These are phyloP conservation scores for Bruchidius siliquastri DNA, from an alignment of 2,888 invertebrate species.

Conservation along the genomic window DNA sequence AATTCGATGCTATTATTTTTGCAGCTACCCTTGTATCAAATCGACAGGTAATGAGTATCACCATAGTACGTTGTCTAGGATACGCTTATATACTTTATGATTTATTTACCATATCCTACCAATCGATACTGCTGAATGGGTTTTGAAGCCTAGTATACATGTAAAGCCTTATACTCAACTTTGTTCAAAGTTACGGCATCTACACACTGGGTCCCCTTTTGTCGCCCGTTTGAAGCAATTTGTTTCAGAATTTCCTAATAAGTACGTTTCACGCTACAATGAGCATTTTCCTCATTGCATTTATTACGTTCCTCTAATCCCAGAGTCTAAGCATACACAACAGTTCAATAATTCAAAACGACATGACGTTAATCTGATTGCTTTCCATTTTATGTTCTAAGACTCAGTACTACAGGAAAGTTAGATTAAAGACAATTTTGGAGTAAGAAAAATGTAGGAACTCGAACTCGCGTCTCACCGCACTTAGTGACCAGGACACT, in stretches of 20 bases:
- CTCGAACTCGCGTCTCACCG: too few species aligned
- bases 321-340: neutral
- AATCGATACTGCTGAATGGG: neutral
- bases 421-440: too few species aligned
- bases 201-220: neutral
- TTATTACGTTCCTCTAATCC: neutral
- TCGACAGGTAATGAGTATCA: neutral
- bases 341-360: neutral
- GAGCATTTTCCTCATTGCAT: neutral
- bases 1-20: too few species aligned
- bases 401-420: too few species aligned
- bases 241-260: neutral
- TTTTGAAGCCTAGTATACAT: neutral
- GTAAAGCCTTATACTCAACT: neutral
- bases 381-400: too few species aligned
- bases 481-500: too few species aligned
- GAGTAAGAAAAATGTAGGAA: too few species aligned
- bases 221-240: neutral
- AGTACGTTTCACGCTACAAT: neutral
- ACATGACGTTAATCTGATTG: too few species aligned
- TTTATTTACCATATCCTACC: neutral
- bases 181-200: neutral
- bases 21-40: neutral
- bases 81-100: neutral
- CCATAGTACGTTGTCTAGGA: neutral